Conservation (phyloP, 2,113 vertebrate species). For the Ranitomeya imitator region DNA sequence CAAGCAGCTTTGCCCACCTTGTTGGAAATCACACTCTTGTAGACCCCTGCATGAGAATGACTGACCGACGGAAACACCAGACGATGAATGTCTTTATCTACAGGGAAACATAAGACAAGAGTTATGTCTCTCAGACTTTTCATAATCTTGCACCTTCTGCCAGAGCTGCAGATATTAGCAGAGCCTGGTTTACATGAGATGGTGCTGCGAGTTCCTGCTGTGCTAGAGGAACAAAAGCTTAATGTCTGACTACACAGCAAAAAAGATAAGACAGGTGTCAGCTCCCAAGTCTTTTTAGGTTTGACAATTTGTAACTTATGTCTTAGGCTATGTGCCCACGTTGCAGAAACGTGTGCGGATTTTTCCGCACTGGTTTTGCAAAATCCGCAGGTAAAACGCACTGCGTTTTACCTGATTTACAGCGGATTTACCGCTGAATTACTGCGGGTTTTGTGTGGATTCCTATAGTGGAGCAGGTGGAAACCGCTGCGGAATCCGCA, state of each 20-base stretch:
- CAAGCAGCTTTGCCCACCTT: conserved; percentile 97
- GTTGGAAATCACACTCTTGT: conserved; percentile 97
- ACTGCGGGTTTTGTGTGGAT: too few species aligned
- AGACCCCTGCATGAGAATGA: conserved; percentile 89
- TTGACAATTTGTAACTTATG: too few species aligned
- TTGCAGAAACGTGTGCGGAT: too few species aligned
- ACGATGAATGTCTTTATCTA: conserved; percentile 92
- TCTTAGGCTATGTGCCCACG: background rate
- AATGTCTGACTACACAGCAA: background rate
- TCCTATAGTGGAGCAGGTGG: too few species aligned
- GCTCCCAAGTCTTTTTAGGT: too few species aligned
- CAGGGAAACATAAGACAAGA: conserved; percentile 28
- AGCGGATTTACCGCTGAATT: too few species aligned
- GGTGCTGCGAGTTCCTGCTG: background rate
- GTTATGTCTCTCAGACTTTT: background rate
- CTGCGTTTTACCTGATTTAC: too few species aligned
- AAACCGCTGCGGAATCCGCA: too few species aligned
- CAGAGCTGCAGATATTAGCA: background rate
- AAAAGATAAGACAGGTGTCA: too few species aligned
- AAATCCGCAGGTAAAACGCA: too few species aligned
- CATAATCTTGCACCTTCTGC: background rate
- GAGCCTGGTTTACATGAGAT: background rate
- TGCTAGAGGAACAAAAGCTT: background rate
- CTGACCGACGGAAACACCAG: conserved; percentile 85
- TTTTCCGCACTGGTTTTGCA: too few species aligned